Evolutionary conservation across 1,140 invertebrate species (phyloP).

Genomic region (Hylaeus volcanicus): DNA sequence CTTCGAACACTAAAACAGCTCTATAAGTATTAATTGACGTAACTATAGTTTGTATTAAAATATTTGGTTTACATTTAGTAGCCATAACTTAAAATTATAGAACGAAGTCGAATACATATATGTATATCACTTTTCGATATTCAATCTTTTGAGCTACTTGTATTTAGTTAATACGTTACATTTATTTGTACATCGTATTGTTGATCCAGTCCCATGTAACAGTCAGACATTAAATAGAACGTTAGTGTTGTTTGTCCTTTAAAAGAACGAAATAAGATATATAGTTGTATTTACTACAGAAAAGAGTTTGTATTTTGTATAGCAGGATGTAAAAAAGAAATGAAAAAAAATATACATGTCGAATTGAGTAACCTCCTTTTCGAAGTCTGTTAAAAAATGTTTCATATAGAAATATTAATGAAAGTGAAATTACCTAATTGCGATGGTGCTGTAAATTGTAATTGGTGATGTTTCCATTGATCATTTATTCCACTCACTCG

Average conservation of each 20-base stretch:
- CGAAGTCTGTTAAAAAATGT: not conserved
- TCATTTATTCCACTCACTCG: conserved; percentile 79
- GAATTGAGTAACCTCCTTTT: no score
- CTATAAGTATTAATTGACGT: conserved; percentile 8
- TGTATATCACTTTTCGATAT: not conserved
- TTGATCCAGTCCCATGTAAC: conserved; percentile 97
- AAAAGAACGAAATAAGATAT: conserved; percentile 54
- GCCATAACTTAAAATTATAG: not conserved
- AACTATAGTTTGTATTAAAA: conserved; percentile 15
- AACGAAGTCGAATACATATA: not conserved
- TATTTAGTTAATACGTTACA: conserved; percentile 72
- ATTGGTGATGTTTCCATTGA: conserved; percentile 77
- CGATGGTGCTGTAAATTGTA: conserved; percentile 86
- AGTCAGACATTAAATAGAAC: conserved; percentile 95
- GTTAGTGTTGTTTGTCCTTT: conserved; percentile 88
- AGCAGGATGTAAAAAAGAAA: conserved; percentile 14
- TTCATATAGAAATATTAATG: conserved; percentile 24
- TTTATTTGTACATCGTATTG: conserved; percentile 90
- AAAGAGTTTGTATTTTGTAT: conserved; percentile 28
- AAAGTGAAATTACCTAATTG: conserved; percentile 78
- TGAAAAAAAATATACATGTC: no score
- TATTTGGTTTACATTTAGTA: conserved; percentile 9
- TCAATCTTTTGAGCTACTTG: conserved; percentile 30
- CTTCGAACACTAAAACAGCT: conserved; percentile 3
- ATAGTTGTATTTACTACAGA: conserved; percentile 23